Percentiles rank a stretch among this genome's conserved stretches.
Evolutionary conservation across 2,797 vertebrate species (phyloP).

Genomic region (Diglossa cyanea): DNA sequence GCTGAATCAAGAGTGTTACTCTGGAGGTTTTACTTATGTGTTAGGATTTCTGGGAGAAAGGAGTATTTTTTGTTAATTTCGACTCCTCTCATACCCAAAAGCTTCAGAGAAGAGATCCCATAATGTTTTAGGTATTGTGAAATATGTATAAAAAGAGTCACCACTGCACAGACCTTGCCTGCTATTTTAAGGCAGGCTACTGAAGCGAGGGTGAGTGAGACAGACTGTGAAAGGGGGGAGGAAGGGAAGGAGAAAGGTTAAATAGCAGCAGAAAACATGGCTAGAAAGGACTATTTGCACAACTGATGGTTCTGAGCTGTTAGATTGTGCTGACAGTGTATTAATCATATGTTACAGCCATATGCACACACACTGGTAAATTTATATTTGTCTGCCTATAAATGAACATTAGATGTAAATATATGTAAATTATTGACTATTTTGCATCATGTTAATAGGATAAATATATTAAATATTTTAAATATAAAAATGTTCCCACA

Average conservation of each 20-base stretch:
- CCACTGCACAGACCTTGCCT: conserved; percentile 7
- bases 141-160: not conserved
- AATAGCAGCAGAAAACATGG: conserved; percentile 43
- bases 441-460: conserved; percentile 57
- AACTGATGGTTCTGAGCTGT: conserved; percentile 59
- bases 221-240: conserved; percentile 43
- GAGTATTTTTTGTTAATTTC: not conserved
- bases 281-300: conserved; percentile 57
- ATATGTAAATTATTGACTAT: conserved; percentile 66
- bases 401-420: conserved; percentile 70
- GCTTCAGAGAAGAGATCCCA: not conserved
- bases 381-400: conserved; percentile 66
- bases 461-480: conserved; percentile 60
- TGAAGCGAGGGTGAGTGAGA: conserved; percentile 15
- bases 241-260: conserved; percentile 52
- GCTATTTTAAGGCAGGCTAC: conserved; percentile 52
- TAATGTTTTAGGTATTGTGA: not conserved
- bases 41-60: not conserved
- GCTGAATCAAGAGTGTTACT: not conserved
- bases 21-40: not conserved
- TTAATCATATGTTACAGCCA: conserved; percentile 71
- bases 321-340: conserved; percentile 67
- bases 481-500: conserved; percentile 14
- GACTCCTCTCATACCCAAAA: not conserved
- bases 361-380: conserved; percentile 65